Evolutionary conservation across 2,797 vertebrate genomes (phyloP).

Genomic region (Poecilia velifera): DNA sequence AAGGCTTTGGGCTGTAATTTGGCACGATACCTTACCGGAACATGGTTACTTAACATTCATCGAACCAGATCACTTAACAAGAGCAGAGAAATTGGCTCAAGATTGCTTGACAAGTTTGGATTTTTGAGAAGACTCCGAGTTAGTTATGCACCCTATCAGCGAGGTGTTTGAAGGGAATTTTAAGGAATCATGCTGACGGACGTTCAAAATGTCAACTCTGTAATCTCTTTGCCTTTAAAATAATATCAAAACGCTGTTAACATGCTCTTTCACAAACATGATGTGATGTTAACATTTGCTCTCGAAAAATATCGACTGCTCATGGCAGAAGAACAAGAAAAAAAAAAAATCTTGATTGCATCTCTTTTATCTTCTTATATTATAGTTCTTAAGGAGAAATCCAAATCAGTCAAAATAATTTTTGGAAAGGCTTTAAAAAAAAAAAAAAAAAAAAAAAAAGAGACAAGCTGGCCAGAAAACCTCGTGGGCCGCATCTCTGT

Average conservation of each 20-base stretch:
- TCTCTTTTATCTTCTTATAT: neutral
- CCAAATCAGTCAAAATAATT: neutral
- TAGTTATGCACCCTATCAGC: neutral
- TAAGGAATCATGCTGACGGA: neutral
- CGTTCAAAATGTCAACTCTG: neutral
- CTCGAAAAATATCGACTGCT: neutral
- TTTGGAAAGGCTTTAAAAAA: neutral
- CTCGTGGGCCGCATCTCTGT: neutral
- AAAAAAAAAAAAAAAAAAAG: neutral
- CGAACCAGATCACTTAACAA: slow-evolving; percentile 64
- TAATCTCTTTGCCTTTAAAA: neutral
- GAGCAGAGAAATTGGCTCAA: neutral
- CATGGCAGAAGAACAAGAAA: neutral
- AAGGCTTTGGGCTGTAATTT: slow-evolving; percentile 80
- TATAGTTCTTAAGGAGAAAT: neutral
- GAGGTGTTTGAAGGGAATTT: neutral
- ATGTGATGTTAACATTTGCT: neutral
- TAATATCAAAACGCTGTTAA: neutral
- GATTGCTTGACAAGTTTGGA: neutral
- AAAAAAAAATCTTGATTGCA: neutral
- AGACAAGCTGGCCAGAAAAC: neutral
- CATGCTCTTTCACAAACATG: neutral
- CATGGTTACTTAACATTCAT: slow-evolving; percentile 74
- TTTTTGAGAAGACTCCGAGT: neutral
- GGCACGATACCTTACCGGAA: slow-evolving; percentile 73